Conservation (phyloP, 2,888 invertebrate species). For the Aleiodes leptofemur region DNA sequence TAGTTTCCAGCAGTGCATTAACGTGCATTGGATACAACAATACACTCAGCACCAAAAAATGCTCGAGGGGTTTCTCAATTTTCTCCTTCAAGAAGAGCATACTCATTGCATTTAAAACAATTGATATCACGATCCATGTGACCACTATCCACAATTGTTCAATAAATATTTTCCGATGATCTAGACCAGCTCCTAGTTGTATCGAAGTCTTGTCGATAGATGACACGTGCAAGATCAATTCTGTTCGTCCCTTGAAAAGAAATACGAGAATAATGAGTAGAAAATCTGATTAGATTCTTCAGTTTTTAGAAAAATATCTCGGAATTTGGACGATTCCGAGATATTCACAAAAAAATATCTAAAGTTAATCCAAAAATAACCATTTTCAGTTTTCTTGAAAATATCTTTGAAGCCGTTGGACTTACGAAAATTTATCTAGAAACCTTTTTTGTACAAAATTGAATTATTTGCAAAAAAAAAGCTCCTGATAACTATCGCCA, state of each 20-base stretch:
- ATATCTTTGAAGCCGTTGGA: too few relatives aligned
- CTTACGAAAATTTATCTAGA: too few relatives aligned
- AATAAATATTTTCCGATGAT: slow-evolving; percentile 37
- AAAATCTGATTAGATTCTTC: slow-evolving; percentile 17
- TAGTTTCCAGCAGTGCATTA: slow-evolving; percentile 4
- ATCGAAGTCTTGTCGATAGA: slow-evolving; percentile 45
- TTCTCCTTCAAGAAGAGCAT: not conserved
- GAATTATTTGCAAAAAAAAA: not conserved
- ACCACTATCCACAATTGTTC: not conserved
- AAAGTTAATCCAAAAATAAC: too few relatives aligned
- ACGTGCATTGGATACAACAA: slow-evolving; percentile 42
- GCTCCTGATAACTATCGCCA: not conserved
- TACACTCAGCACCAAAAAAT: slow-evolving; percentile 8
- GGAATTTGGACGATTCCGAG: not conserved
- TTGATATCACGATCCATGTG: not conserved
- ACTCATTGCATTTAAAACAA: not conserved
- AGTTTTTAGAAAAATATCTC: not conserved
- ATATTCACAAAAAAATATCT: too few relatives aligned
- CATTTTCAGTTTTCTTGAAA: too few relatives aligned
- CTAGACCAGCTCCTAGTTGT: slow-evolving; percentile 38
- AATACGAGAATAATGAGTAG: slow-evolving; percentile 15
- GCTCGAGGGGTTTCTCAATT: slow-evolving; percentile 2
- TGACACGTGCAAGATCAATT: slow-evolving; percentile 5
- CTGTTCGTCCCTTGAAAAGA: slow-evolving; percentile 12
- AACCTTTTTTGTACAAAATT: not conserved